A percentile compares a stretch with the other conserved stretches of the same genome.
phyloP scores from a whole-genome alignment of 2,113 vertebrate species.

The Barnardius zonarius region DNA sequence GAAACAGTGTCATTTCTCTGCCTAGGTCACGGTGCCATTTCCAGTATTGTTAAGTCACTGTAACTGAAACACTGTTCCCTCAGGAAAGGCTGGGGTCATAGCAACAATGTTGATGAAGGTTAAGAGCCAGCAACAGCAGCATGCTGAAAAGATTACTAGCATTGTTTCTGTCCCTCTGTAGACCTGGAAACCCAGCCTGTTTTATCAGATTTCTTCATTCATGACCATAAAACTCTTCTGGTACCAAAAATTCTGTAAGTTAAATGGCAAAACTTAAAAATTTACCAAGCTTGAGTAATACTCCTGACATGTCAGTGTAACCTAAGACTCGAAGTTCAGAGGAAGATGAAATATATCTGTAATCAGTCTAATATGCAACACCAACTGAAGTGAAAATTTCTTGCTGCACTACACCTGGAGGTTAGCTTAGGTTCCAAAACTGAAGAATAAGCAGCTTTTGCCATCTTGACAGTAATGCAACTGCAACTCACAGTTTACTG shows the following conservation, averaged over 20 bases:
- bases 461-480: not conserved
- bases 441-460: not conserved
- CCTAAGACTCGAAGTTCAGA: not conserved
- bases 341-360: not conserved
- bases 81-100: not conserved
- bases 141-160: not conserved
- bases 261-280: not conserved
- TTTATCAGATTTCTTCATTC: not conserved
- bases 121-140: not conserved
- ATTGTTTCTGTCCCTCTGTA: not conserved
- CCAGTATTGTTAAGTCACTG: not conserved
- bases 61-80: not conserved
- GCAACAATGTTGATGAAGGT: not conserved
- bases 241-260: not conserved
- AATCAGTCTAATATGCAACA: not conserved
- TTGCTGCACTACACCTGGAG: not conserved
- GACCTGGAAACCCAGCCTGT: not conserved
- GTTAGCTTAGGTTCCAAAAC: not conserved
- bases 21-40: not conserved
- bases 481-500: not conserved
- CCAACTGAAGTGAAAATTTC: not conserved
- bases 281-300: not conserved
- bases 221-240: not conserved
- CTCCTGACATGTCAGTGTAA: not conserved
- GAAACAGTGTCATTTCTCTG: not conserved